Conservation (phyloP, 2,888 invertebrate species). For the Epinotia brunnichana region DNA sequence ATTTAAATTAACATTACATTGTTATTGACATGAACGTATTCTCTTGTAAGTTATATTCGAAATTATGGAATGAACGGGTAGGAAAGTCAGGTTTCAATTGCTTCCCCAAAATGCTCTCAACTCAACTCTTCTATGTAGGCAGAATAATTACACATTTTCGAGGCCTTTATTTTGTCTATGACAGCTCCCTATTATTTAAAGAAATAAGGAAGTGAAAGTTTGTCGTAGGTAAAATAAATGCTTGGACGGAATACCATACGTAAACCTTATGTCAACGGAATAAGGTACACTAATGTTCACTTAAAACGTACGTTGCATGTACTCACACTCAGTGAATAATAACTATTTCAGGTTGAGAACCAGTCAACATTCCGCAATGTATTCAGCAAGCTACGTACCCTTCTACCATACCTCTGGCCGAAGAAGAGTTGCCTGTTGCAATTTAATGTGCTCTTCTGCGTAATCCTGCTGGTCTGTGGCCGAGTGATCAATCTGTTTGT, state of each 20-base stretch:
- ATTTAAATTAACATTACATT: not conserved
- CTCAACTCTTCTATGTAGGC: too few species aligned
- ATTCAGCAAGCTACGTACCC: constrained; percentile 89
- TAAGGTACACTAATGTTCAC: not conserved
- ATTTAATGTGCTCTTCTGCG: constrained; percentile 91
- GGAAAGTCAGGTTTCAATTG: too few species aligned
- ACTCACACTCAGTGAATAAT: not conserved
- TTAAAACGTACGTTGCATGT: too few species aligned
- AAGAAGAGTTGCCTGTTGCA: constrained; percentile 90
- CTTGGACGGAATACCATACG: not conserved
- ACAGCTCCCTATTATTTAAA: too few species aligned
- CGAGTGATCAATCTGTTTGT: constrained; percentile 95
- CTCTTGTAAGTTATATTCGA: too few species aligned
- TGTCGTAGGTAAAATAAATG: not conserved
- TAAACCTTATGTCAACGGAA: not conserved
- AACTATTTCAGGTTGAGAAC: constrained; percentile 77
- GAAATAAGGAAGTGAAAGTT: not conserved
- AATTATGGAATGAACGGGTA: too few species aligned
- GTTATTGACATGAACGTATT: not conserved
- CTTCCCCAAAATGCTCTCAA: too few species aligned
- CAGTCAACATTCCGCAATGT: constrained; percentile 91
- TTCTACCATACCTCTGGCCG: constrained; percentile 98
- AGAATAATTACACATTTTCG: too few species aligned
- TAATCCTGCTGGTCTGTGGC: constrained; percentile 89
- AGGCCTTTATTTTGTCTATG: too few species aligned